Evolutionary conservation across 2,888 invertebrate genomes (phyloP).

Genomic region (Chrysolina oricalcia): DNA sequence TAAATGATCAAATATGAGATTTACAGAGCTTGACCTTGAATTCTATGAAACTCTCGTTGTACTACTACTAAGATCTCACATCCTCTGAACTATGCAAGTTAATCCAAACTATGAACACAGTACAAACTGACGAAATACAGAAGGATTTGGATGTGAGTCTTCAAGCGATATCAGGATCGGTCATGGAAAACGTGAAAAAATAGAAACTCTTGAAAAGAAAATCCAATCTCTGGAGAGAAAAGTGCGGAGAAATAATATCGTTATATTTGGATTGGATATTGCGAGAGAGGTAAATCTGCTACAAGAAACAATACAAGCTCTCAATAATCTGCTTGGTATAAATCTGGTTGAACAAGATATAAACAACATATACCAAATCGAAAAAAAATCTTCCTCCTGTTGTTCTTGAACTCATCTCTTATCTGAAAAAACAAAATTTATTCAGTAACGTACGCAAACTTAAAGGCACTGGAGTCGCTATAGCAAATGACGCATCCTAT

Average conservation of each 20-base stretch:
- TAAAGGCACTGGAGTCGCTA: slow-evolving; percentile 21
- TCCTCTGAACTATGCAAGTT: slow-evolving; percentile 1
- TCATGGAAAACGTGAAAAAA: slow-evolving; percentile 12
- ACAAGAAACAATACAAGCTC: background rate
- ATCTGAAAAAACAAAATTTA: background rate
- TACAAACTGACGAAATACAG: slow-evolving; percentile 1
- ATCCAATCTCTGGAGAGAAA: slow-evolving; percentile 7
- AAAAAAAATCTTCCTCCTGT: background rate
- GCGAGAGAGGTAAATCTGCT: background rate
- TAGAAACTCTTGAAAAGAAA: background rate
- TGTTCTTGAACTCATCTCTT: background rate
- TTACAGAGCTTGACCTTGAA: no score
- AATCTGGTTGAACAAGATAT: background rate
- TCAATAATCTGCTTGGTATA: background rate
- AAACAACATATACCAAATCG: slow-evolving; percentile 4
- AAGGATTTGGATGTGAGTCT: background rate
- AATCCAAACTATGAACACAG: slow-evolving; percentile 1
- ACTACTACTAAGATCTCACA: background rate
- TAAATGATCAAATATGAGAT: no score
- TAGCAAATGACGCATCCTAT: slow-evolving; percentile 12
- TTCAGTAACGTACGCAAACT: background rate
- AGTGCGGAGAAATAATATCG: slow-evolving; percentile 1
- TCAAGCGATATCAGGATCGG: slow-evolving; percentile 10
- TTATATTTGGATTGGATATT: slow-evolving; percentile 5
- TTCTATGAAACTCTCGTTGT: no score